These are phyloP conservation scores for Chaetura pelagica DNA, from an alignment of 2,113 vertebrate species.

Conservation along the genomic window DNA sequence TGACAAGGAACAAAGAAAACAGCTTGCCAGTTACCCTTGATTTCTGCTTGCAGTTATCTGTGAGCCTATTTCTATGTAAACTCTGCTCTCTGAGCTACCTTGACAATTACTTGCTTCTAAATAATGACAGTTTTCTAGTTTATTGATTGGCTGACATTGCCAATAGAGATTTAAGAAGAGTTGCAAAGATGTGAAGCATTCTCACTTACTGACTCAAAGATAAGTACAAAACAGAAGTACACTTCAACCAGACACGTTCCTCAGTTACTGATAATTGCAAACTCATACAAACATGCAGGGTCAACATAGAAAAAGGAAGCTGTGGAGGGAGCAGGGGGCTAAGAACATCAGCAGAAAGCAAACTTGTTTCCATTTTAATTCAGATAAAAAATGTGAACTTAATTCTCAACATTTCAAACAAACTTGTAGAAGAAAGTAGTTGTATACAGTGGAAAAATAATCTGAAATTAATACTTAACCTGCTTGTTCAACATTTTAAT, in stretches of 20 bases:
- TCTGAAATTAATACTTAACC: neutral
- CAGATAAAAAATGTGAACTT: neutral
- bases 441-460: neutral
- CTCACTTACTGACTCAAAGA: neutral
- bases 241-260: neutral
- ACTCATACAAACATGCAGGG: neutral
- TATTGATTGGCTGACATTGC: neutral
- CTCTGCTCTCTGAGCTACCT: neutral
- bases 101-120: neutral
- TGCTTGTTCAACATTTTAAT: neutral
- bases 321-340: neutral
- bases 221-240: neutral
- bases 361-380: neutral
- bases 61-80: neutral
- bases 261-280: neutral
- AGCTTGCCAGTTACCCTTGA: accelerated
- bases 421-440: neutral
- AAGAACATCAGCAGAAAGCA: neutral
- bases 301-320: neutral
- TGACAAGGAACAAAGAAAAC: neutral
- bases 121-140: neutral
- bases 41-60: neutral
- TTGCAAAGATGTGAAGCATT: neutral
- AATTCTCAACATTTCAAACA: neutral
- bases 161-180: neutral